Percentiles rank a stretch among this genome's conserved stretches.
Evolutionary conservation across 2,113 vertebrate species (phyloP).

Genomic region (Ahaetulla prasina): DNA sequence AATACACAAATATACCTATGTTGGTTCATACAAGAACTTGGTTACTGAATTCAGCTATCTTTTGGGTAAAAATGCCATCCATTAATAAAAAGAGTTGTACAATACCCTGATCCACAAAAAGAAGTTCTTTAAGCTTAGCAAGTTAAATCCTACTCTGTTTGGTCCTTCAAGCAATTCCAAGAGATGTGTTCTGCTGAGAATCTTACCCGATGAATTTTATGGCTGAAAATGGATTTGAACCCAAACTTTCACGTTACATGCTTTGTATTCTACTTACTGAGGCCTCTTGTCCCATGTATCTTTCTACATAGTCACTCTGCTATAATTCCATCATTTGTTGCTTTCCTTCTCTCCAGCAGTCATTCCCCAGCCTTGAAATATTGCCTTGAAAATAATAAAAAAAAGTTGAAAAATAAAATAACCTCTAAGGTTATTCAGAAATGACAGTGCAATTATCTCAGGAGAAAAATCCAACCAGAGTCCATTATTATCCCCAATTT

Average conservation of each 20-base stretch:
- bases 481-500: conserved; percentile 37
- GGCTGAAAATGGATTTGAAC: not conserved
- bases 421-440: conserved; percentile 30
- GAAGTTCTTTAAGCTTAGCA: not conserved
- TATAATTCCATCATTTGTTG: not conserved
- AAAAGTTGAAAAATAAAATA: conserved; percentile 30
- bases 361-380: conserved; percentile 1
- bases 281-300: too few relatives aligned
- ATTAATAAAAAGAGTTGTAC: not conserved
- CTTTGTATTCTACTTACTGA: not conserved
- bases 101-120: not conserved
- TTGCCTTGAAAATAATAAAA: not conserved
- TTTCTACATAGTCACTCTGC: not conserved
- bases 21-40: not conserved
- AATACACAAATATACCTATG: not conserved
- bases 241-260: not conserved
- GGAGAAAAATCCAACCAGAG: conserved; percentile 35
- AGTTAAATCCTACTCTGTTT: not conserved
- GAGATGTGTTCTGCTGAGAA: not conserved
- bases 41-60: not conserved
- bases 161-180: not conserved
- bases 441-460: conserved; percentile 34
- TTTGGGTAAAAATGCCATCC: not conserved
- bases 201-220: not conserved
- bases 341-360: not conserved